Conservation (phyloP, 2,797 vertebrate genomes). For the Columba guinea region DNA sequence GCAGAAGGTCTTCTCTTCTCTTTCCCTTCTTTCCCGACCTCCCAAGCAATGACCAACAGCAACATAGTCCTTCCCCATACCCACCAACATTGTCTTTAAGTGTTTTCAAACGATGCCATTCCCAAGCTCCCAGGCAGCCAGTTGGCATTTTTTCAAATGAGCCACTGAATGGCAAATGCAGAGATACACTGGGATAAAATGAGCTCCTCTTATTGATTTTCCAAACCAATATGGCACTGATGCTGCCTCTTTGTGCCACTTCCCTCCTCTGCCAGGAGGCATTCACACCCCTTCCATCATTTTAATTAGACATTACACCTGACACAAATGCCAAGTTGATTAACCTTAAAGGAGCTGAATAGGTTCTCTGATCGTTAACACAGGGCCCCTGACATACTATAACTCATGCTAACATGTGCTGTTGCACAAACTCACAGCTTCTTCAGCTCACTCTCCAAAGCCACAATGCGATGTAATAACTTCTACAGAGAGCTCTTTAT, state of each 20-base stretch:
- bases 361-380: slow-evolving; percentile 77
- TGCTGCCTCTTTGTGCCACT: slow-evolving; percentile 75
- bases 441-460: slow-evolving; percentile 62
- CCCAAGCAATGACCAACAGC: fast-evolving
- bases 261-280: slow-evolving; percentile 77
- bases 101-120: slow-evolving; percentile 13
- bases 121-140: slow-evolving; percentile 64
- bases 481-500: slow-evolving; percentile 75
- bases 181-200: slow-evolving; percentile 78
- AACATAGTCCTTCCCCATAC: not conserved
- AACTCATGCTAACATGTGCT: slow-evolving; percentile 77
- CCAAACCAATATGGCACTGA: slow-evolving; percentile 81
- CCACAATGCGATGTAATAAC: slow-evolving; percentile 58
- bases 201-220: slow-evolving; percentile 83
- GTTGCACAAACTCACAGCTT: slow-evolving; percentile 74
- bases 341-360: slow-evolving; percentile 83
- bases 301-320: slow-evolving; percentile 85
- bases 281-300: slow-evolving; percentile 75
- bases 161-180: slow-evolving; percentile 69
- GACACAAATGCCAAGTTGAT: slow-evolving; percentile 83
- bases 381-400: slow-evolving; percentile 75
- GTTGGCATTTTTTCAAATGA: slow-evolving; percentile 76
- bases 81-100: not conserved
- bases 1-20: too few relatives aligned
- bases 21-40: not conserved